Percentiles rank a stretch among this genome's conserved stretches.
phyloP scores from a whole-genome alignment of 2,888 invertebrate species.

The Yponomeuta evonymella region DNA sequence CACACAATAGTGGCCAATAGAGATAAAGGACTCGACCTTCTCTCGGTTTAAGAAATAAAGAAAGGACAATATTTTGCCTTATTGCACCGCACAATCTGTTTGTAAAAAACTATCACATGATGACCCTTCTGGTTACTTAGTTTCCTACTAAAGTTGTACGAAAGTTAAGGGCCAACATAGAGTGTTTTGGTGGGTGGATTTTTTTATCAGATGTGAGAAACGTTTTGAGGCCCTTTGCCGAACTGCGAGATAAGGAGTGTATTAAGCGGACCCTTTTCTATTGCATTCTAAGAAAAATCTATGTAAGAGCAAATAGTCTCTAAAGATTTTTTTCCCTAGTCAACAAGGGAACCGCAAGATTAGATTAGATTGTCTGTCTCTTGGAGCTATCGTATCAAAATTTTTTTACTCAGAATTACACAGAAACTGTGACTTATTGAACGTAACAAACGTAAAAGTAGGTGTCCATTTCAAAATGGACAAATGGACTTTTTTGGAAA shows the following conservation, averaged over 20 bases:
- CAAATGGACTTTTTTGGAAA: too few species aligned
- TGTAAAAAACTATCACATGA: background rate
- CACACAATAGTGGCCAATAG: background rate
- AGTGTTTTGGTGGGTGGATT: background rate
- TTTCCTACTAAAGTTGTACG: background rate
- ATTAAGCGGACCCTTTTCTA: background rate
- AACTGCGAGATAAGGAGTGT: background rate
- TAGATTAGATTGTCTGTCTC: too few species aligned
- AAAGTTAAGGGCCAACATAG: background rate
- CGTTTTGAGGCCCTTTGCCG: background rate
- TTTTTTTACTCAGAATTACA: too few species aligned
- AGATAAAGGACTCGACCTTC: background rate
- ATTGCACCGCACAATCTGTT: constrained; percentile 1
- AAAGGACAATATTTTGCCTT: background rate
- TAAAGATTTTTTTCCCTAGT: background rate
- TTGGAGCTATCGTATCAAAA: too few species aligned
- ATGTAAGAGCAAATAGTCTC: background rate
- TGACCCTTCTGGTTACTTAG: background rate
- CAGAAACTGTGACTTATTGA: too few species aligned
- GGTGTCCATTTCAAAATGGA: too few species aligned
- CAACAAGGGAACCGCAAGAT: background rate
- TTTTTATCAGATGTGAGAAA: background rate
- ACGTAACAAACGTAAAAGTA: too few species aligned
- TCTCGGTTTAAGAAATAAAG: background rate
- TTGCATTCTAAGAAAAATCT: background rate